Evolutionary conservation across 1,140 invertebrate species (phyloP), one percentile per base, ranked within the genome.

Genomic region (Dufourea novaeangliae): DNA sequence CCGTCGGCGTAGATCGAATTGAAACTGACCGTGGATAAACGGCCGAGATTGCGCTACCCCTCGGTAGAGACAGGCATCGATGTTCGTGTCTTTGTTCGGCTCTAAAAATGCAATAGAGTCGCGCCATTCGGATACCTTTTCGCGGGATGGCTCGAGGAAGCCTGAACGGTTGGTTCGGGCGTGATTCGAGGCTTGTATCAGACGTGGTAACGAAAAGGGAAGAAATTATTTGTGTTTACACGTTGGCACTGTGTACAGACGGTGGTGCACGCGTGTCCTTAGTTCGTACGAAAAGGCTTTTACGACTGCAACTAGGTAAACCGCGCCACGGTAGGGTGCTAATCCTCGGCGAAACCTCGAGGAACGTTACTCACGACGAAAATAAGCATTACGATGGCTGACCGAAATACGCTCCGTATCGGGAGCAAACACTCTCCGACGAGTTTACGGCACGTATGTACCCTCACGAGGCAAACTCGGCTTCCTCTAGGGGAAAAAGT

Each of bases 201-300:
- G 8, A 50, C 46, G 46, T 50, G 20, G 14, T 8, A 37, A 17
- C 57, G 64, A 27, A 64, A 83, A 77, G 32, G 50, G 39, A 34
- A 84, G 61, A 32, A 82, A 61, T 83, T 82, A 66, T 72, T 37
- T 34, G n/a, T 84, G 81, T 84, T 83, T 79, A 71, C n/a, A n/a
- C 62, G 46, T 83, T 79, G 67, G 61, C 80, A 67, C 3, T n/a
- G 54, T 20, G 37, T 27, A 22, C 62, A 39, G 27, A 32, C 17
- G 39, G 17, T 66, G 39, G 17, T 66, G 32, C n/a, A 10, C 7
- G 68, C 29, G 14, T n/a, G n/a, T 59, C 34, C 61, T 14, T 37
- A 11, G 37, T 54, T 29, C n/a, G 7, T 44, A 12, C 50, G 50
- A 46, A 41, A 82, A 54, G 72, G 68, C 50, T 57, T 80, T 64